Evolutionary conservation across 2,888 invertebrate genomes (phyloP).

Genomic region (Pristionchus fissidentatus): DNA sequence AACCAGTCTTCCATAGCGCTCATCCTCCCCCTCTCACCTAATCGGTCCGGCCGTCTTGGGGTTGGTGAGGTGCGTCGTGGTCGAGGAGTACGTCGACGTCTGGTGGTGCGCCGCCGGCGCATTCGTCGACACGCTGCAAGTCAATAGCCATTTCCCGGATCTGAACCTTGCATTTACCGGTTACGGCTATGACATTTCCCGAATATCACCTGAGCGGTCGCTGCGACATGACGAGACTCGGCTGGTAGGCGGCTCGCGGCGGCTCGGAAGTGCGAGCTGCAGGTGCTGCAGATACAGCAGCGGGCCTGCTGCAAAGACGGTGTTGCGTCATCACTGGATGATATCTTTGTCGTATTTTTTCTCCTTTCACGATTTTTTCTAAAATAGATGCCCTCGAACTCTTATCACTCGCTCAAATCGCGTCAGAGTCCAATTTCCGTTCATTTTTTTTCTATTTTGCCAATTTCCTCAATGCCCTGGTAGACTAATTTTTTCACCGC

Average conservation of each 20-base stretch:
- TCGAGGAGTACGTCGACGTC: conserved; percentile 46
- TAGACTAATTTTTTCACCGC: conserved; percentile 19
- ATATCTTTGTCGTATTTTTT: neutral
- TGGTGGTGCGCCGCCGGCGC: conserved; percentile 37
- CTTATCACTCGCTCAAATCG: neutral
- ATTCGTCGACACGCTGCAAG: conserved; percentile 37
- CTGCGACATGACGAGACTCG: conserved; percentile 52
- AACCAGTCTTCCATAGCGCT: neutral
- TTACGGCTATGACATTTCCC: neutral
- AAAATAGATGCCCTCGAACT: neutral
- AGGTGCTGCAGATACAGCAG: conserved; percentile 54
- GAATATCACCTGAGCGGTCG: conserved; percentile 36
- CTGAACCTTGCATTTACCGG: neutral
- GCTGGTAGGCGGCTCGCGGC: conserved; percentile 65
- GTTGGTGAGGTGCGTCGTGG: conserved; percentile 38
- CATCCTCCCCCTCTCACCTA: conserved; percentile 51
- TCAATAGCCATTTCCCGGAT: too few species aligned
- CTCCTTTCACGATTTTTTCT: too few species aligned
- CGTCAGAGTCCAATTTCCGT: neutral
- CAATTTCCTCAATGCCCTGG: neutral
- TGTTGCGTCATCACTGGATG: neutral
- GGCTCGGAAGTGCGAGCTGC: conserved; percentile 64
- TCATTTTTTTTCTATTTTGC: neutral
- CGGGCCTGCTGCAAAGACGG: conserved; percentile 11
- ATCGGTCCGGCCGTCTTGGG: conserved; percentile 64